Base-by-base conservation (phyloP, 2,113 vertebrate species). In the Pseudolaguvia tuberculata region DNA sequence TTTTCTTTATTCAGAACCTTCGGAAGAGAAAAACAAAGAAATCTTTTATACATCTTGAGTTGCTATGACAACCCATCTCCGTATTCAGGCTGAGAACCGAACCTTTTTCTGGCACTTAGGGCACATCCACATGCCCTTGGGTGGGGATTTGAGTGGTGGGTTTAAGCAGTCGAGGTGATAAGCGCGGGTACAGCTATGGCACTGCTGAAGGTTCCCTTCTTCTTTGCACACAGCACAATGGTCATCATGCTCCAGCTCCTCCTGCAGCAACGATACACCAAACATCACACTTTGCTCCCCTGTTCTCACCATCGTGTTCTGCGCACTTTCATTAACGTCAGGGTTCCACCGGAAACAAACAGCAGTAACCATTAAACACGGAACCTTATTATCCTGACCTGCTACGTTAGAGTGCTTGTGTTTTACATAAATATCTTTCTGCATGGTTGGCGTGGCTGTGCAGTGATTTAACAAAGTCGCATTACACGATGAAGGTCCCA, bases 51-150 rank as follows among this genome's bases (percentile, higher is more conserved):
- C 8, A 39, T 11, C 31, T 15, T 17, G 11, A 42, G 35, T 39
- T 55, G 50, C 29, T 39, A 21, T 42, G 3, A 55, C 18, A n/a
- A 27, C n/a, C 21, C 0, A 27, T 56, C 13, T 10, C 27, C 2
- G 14, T 52, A 25, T 23, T 42, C 27, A 9, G 17, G 35, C 15
- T 20, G 45, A 23, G 7, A 5, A 39, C 31, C 62, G 6, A 79
- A 98, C 97, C 94, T 98, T 97, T 88, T 96, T 95, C 88, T 98
- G 96, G 89, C 97, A 98, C 91, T 93, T 96, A 84, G 96, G 95
- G 88, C 97, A 98, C 88, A 93, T 88, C 96, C 96, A 98, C 72
- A 91, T 56, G 6, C 95, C 95, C 80, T 93, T 91, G 80, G 93
- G 93, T 0, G 87, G 87, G 1, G 93, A 89, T 87, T 90, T 95